These are phyloP conservation scores for Argynnis bischoffii DNA, from an alignment of 2,888 invertebrate species.

Conservation along the genomic window DNA sequence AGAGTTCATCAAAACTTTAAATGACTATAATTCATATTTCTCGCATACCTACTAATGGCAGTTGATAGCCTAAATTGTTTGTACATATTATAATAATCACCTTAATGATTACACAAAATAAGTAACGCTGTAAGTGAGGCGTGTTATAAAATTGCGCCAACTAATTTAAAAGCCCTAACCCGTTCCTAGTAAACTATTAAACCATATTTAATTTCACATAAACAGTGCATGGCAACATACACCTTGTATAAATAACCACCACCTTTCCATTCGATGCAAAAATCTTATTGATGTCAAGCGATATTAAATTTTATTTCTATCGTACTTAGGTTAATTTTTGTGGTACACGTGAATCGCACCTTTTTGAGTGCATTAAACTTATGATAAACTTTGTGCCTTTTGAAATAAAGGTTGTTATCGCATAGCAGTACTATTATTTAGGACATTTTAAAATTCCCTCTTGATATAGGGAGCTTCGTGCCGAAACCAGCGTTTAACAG, in stretches of 20 bases:
- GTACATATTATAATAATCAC: conserved; percentile 22
- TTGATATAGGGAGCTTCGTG: conserved; percentile 74
- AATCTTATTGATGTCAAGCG: conserved; percentile 46
- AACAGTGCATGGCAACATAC: conserved; percentile 70
- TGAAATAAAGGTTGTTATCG: conserved; percentile 49
- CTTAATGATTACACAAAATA: conserved; percentile 26
- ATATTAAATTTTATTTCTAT: conserved; percentile 57
- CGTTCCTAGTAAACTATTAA: conserved; percentile 74
- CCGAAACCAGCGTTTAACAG: conserved; percentile 77
- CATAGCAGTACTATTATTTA: conserved; percentile 45
- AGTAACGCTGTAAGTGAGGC: conserved; percentile 25
- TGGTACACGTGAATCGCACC: conserved; percentile 42
- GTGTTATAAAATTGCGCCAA: conserved; percentile 48
- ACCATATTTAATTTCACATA: conserved; percentile 75
- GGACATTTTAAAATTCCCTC: conserved; percentile 60
- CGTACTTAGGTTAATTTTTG: conserved; percentile 55
- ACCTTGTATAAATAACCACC: conserved; percentile 65
- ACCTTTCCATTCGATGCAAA: conserved; percentile 58
- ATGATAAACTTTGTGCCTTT: conserved; percentile 46
- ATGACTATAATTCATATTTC: not conserved
- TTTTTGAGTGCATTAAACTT: conserved; percentile 40
- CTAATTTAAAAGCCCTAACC: conserved; percentile 60
- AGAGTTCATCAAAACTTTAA: not conserved
- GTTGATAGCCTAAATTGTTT: conserved; percentile 13
- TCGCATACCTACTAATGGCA: not conserved